Evolutionary conservation across 2,888 invertebrate species (phyloP).

Genomic region (Blastobasis adustella): DNA sequence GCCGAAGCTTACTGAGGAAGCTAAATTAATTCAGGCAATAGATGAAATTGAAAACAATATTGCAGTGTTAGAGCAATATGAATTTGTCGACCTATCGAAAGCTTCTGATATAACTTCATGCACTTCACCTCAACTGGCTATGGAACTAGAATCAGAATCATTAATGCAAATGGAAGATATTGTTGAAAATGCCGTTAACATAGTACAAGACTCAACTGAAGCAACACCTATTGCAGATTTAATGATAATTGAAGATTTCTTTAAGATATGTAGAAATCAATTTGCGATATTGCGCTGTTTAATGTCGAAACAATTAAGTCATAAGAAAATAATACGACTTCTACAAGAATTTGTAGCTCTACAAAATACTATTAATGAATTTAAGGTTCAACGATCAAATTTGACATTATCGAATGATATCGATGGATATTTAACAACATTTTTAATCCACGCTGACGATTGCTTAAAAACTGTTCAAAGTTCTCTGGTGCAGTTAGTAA

Average conservation of each 20-base stretch:
- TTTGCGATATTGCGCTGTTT: slow-evolving; percentile 45
- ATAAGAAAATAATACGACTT: slow-evolving; percentile 51
- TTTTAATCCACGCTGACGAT: slow-evolving; percentile 36
- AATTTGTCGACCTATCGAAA: slow-evolving; percentile 48
- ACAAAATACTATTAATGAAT: slow-evolving; percentile 33
- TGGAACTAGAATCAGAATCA: slow-evolving; percentile 41
- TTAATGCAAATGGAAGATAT: slow-evolving; percentile 42
- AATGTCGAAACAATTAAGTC: slow-evolving; percentile 38
- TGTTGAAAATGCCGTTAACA: slow-evolving; percentile 38
- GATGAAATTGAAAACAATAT: slow-evolving; percentile 51
- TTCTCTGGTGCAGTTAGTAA: slow-evolving; percentile 38
- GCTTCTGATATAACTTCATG: slow-evolving; percentile 40
- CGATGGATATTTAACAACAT: slow-evolving; percentile 30
- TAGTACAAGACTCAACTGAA: slow-evolving; percentile 37
- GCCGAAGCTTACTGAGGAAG: slow-evolving; percentile 35
- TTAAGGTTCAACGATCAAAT: slow-evolving; percentile 30
- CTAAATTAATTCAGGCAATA: slow-evolving; percentile 45
- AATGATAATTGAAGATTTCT: slow-evolving; percentile 46
- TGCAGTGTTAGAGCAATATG: slow-evolving; percentile 50
- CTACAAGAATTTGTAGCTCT: slow-evolving; percentile 48
- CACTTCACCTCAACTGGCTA: slow-evolving; percentile 33
- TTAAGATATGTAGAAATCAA: slow-evolving; percentile 45
- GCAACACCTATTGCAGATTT: slow-evolving; percentile 37
- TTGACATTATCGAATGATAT: slow-evolving; percentile 34
- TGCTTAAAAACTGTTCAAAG: slow-evolving; percentile 35